Percentiles rank a stretch among this genome's conserved stretches.
Conservation (phyloP, 2,113 vertebrate genomes). For the Sapajus apella region DNA sequence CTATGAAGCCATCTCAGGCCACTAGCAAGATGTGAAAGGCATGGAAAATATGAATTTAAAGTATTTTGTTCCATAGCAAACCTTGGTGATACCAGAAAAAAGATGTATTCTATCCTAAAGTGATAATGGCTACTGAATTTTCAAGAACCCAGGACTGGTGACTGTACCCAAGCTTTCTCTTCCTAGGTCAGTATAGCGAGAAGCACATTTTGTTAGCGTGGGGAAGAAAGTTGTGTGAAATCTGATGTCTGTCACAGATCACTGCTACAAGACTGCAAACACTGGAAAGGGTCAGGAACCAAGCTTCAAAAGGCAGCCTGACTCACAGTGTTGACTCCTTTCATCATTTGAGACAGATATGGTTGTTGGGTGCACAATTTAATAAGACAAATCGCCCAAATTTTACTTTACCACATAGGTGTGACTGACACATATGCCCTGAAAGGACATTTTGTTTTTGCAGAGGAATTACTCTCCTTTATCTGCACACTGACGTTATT, state of each 20-base stretch:
- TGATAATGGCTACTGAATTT: not conserved
- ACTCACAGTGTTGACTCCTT: not conserved
- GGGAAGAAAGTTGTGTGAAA: not conserved
- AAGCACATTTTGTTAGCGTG: not conserved
- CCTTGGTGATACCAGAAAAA: not conserved
- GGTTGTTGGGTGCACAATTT: not conserved
- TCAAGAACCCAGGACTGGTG: not conserved
- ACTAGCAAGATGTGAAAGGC: not conserved
- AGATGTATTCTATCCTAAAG: not conserved
- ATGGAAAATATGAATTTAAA: not conserved
- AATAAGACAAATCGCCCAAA: not conserved
- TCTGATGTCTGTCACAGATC: not conserved
- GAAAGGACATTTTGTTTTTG: not conserved
- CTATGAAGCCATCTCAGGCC: not conserved
- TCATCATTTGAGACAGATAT: not conserved
- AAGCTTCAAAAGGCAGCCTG: not conserved
- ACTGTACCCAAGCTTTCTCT: not conserved
- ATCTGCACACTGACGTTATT: not conserved
- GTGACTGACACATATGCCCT: not conserved
- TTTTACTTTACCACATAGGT: not conserved
- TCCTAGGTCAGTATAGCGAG: not conserved
- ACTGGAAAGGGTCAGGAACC: fast-evolving
- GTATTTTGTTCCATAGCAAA: not conserved
- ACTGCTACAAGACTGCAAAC: not conserved
- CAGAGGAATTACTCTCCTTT: not conserved